Evolutionary conservation across 2,797 vertebrate species (phyloP).

Genomic region (Anolis apletophallus): DNA sequence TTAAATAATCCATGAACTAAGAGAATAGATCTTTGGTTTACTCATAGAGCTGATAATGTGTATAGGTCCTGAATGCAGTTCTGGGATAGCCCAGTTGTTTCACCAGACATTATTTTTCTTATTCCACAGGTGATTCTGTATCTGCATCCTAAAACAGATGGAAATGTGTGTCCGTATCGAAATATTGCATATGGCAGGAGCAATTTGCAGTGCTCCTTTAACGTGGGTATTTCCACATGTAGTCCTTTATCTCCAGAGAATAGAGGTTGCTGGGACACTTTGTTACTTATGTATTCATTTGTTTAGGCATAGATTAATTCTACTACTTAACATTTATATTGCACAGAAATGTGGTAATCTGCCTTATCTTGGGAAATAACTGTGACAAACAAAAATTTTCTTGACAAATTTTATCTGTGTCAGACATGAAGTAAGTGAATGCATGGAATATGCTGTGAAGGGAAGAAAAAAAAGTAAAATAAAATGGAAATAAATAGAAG

Average conservation of each 20-base stretch:
- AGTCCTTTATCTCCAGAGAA: slow-evolving; percentile 5
- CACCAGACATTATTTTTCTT: background rate
- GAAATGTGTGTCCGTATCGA: slow-evolving; percentile 20
- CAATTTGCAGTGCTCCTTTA: background rate
- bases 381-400: background rate
- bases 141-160: background rate
- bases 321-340: slow-evolving; percentile 27
- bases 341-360: background rate
- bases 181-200: background rate
- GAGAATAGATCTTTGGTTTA: background rate
- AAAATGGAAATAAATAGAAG: background rate
- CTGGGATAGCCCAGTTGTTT: background rate
- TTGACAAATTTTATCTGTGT: background rate
- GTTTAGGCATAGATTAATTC: slow-evolving; percentile 2
- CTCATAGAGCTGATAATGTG: background rate
- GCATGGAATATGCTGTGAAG: background rate
- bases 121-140: background rate
- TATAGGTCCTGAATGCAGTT: background rate
- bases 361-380: background rate
- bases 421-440: background rate
- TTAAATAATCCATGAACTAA: background rate
- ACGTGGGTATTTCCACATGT: background rate
- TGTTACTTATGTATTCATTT: background rate
- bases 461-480: background rate
- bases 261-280: background rate